Percentiles rank a stretch among this genome's conserved stretches.
Evolutionary conservation across 2,888 invertebrate species (phyloP).

Genomic region (Hemaris fuciformis): DNA sequence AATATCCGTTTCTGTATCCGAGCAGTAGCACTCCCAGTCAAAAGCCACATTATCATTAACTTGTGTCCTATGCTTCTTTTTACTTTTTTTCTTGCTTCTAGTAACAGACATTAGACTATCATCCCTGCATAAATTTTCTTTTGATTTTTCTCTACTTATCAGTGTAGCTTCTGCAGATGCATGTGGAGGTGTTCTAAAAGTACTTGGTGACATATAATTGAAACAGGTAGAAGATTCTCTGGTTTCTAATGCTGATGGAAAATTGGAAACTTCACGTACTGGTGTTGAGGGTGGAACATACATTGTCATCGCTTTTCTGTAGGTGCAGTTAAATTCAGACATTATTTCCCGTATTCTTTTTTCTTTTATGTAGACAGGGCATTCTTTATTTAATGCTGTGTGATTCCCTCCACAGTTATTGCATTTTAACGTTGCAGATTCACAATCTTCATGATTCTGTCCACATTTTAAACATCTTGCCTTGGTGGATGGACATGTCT

Average conservation of each 20-base stretch:
- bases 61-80: background rate
- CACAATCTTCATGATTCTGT: conserved; percentile 14
- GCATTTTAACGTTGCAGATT: conserved; percentile 7
- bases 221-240: background rate
- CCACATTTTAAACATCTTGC: conserved; percentile 16
- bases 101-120: background rate
- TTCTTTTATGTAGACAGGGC: conserved; percentile 14
- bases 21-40: background rate
- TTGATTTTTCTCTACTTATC: background rate
- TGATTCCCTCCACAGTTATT: conserved; percentile 14
- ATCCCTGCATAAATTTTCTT: background rate
- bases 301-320: background rate
- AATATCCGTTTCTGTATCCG: background rate
- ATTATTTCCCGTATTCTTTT: conserved; percentile 11
- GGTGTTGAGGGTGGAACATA: background rate
- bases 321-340: conserved; percentile 15
- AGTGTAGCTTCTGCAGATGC: background rate
- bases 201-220: background rate
- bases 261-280: background rate
- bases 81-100: background rate
- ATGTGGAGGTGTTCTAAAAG: background rate
- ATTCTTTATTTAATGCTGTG: conserved; percentile 8
- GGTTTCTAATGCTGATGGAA: background rate
- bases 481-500: background rate
- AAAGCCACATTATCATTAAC: background rate